A percentile compares a stretch with the other conserved stretches of the same genome.
Evolutionary conservation across 2,113 vertebrate species (phyloP).

Genomic region (Engraulis encrasicolus): DNA sequence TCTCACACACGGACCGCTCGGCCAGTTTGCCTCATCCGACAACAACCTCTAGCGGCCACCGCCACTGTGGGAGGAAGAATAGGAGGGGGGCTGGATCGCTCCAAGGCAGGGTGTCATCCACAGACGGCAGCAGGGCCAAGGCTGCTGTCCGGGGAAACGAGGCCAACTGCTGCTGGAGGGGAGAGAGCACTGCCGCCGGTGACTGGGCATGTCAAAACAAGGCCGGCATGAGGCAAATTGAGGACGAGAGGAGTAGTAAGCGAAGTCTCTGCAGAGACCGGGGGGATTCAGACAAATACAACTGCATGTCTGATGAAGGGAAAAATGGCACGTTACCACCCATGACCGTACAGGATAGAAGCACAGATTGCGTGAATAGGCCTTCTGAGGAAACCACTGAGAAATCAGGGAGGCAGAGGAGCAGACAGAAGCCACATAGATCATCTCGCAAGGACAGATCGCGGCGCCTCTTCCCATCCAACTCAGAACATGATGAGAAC

Average conservation of each 20-base stretch:
- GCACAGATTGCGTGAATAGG: too few relatives aligned
- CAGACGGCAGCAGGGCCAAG: neutral
- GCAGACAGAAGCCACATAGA: neutral
- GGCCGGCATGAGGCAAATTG: neutral
- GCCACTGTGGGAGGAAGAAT: neutral
- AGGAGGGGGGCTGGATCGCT: neutral
- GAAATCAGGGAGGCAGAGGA: neutral
- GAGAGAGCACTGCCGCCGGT: neutral
- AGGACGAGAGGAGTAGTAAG: neutral
- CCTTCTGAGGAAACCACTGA: neutral
- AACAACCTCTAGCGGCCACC: too few relatives aligned
- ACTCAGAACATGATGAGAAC: neutral
- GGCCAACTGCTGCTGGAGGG: constrained; percentile 1
- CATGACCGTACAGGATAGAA: too few relatives aligned
- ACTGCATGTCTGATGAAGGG: too few relatives aligned
- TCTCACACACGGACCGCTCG: neutral
- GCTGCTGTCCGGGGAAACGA: neutral
- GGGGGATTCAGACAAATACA: neutral
- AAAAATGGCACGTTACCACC: too few relatives aligned
- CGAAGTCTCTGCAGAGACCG: neutral
- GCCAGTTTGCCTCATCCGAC: neutral
- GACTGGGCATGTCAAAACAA: constrained; percentile 15
- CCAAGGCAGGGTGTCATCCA: neutral
- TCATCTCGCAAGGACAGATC: neutral
- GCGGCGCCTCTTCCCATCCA: neutral